Conservation (phyloP, 2,113 vertebrate genomes). For the Cebus imitator region DNA sequence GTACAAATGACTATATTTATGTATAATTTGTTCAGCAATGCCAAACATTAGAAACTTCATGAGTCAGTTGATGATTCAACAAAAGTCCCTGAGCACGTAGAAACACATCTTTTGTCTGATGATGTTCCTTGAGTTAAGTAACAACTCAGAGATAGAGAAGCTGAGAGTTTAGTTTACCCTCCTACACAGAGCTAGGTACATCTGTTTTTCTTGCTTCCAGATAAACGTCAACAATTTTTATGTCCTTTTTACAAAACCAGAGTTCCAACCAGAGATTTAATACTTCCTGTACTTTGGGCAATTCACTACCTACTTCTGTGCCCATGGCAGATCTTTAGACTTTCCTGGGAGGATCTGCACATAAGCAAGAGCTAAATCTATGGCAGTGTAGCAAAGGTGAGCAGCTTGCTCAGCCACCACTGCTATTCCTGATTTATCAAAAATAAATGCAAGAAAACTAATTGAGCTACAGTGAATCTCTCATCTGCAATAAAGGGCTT, state of each 20-base stretch:
- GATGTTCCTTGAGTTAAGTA: background rate
- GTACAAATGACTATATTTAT: background rate
- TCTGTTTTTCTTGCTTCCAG: conserved; percentile 36
- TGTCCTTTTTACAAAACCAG: background rate
- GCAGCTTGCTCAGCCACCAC: background rate
- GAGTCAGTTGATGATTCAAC: background rate
- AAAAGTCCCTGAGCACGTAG: background rate
- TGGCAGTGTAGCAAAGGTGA: background rate
- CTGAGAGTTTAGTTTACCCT: conserved; percentile 10
- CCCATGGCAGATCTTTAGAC: background rate
- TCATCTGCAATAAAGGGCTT: background rate
- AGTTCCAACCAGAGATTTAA: background rate
- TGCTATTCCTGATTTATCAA: background rate
- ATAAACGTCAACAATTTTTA: conserved; percentile 33
- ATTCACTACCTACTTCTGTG: background rate
- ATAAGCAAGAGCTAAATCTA: background rate
- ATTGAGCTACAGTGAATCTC: background rate
- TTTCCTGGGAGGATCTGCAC: background rate
- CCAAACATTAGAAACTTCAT: background rate
- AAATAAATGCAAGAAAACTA: background rate
- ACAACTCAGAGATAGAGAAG: background rate
- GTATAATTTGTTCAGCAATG: background rate
- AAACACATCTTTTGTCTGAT: background rate
- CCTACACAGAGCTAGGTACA: background rate
- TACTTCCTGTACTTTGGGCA: background rate